Evolutionary conservation across 2,113 vertebrate species (phyloP).

Genomic region (Silurus asotus): DNA sequence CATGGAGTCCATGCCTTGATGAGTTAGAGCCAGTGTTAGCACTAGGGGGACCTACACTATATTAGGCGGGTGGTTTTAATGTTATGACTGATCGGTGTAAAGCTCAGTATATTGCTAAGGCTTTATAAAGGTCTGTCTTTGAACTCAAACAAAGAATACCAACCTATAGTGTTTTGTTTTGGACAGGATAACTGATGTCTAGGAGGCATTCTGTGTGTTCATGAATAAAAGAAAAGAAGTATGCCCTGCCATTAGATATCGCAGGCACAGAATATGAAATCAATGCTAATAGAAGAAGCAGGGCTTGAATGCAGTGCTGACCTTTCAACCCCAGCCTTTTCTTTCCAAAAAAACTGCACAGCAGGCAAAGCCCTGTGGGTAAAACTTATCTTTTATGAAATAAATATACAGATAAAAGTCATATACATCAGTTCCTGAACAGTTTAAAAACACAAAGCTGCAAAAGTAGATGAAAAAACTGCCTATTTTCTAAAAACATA

Average conservation of each 20-base stretch:
- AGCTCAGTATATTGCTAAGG: background rate
- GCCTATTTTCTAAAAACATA: slow-evolving; percentile 9
- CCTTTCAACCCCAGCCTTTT: slow-evolving; percentile 43
- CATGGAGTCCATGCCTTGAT: no score
- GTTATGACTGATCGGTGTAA: background rate
- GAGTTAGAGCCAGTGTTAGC: no score
- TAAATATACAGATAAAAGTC: slow-evolving; percentile 17
- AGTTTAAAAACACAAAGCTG: slow-evolving; percentile 43
- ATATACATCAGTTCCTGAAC: slow-evolving; percentile 34
- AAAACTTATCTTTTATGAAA: slow-evolving; percentile 32
- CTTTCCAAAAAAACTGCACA: slow-evolving; percentile 41
- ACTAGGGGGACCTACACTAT: no score
- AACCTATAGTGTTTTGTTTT: slow-evolving; percentile 31
- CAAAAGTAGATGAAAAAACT: slow-evolving; percentile 16
- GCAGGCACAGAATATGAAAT: slow-evolving; percentile 52
- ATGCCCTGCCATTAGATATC: slow-evolving; percentile 37
- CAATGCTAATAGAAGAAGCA: slow-evolving; percentile 49
- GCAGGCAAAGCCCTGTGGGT: slow-evolving; percentile 40
- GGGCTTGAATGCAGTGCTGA: slow-evolving; percentile 40
- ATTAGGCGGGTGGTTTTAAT: no score
- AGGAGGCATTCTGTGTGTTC: slow-evolving; percentile 35
- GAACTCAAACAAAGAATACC: slow-evolving; percentile 35
- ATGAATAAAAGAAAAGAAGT: slow-evolving; percentile 52
- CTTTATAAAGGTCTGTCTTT: background rate
- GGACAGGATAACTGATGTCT: slow-evolving; percentile 51